Evolutionary conservation across 2,113 vertebrate species (phyloP), one percentile per base, ranked within the genome.

Genomic region (Amazona vittata): DNA sequence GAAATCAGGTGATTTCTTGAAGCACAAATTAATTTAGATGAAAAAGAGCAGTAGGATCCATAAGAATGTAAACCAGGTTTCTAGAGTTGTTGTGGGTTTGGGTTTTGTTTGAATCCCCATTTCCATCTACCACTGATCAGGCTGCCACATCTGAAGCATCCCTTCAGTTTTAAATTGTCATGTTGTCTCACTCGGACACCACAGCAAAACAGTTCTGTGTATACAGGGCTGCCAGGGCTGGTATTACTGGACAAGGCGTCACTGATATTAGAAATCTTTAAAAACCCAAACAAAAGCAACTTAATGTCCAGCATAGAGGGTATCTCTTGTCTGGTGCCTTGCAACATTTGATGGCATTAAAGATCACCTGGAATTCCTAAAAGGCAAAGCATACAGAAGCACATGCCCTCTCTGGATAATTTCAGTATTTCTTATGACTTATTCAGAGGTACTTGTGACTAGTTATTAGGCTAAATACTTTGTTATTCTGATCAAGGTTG

Each of bases 241-340:
- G 37, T 21, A 31, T 44, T 47, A 29, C 41, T 55, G 44, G 50
- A 20, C 12, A 31, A 68, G 46, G 39, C 31, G 46, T 29, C 0
- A 1, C 12, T 28, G 10, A 9, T 18, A 5, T 18, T 91, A 46
- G 28, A 65, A 83, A 89, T 39, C 12, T n/a, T 37, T 7, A 53
- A 46, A 67, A 71, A 29, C 0, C 1, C 5, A 19, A 21, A 53
- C 7, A 37, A 10, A 3, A 21, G 0, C 12, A 33, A 43, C 62
- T 43, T 67, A 46, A 35, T 19, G 13, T 29, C 20, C 31, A 53
- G 4, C 21, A 12, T 31, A 47, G 35, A 57, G 29, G 25, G 17
- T 31, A 5, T 82, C 25, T n/a, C 19, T 69, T 85, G 12, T 50
- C 33, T 63, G 31, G 22, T 90, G 35, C 13, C 35, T 69, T 74